A percentile compares a stretch with the other conserved stretches of the same genome.
These are phyloP conservation scores for Nyctalus aviator DNA, from an alignment of 2,797 vertebrate genomes.

Conservation along the genomic window DNA sequence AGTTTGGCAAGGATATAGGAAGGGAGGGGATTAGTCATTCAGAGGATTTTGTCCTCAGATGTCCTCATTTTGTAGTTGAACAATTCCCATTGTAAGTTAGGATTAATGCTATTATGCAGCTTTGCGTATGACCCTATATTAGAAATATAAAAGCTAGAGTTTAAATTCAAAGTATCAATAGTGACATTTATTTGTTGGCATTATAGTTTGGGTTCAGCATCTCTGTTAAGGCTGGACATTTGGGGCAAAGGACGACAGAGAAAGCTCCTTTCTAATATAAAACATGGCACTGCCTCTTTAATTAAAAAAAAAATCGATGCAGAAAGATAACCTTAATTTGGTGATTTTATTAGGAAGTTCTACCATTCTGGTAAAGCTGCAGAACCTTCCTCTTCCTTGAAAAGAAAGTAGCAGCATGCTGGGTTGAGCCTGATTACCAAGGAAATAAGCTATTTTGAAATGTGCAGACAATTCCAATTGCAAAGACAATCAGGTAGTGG, in stretches of 20 bases:
- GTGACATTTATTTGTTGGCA: background rate
- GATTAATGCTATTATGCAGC: background rate
- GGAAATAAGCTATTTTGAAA: slow-evolving; percentile 28
- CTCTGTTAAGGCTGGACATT: background rate
- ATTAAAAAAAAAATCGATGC: background rate
- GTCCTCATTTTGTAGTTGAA: background rate
- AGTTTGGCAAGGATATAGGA: background rate
- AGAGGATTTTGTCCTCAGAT: slow-evolving; percentile 46
- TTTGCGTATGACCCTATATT: background rate
- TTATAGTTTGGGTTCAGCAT: background rate
- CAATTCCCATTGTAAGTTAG: slow-evolving; percentile 35
- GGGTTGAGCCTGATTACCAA: background rate
- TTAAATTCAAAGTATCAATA: slow-evolving; percentile 18
- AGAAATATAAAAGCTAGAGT: slow-evolving; percentile 8
- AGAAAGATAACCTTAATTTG: background rate
- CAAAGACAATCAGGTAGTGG: slow-evolving; percentile 1
- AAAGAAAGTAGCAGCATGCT: background rate
- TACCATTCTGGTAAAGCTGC: background rate
- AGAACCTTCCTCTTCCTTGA: background rate
- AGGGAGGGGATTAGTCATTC: background rate
- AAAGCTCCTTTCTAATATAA: background rate
- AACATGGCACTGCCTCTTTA: background rate
- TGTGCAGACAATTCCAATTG: background rate
- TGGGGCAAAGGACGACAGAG: background rate
- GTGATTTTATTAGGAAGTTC: background rate